phyloP scores from a whole-genome alignment of 1,140 invertebrate genomes.

The Pararge aegeria region DNA sequence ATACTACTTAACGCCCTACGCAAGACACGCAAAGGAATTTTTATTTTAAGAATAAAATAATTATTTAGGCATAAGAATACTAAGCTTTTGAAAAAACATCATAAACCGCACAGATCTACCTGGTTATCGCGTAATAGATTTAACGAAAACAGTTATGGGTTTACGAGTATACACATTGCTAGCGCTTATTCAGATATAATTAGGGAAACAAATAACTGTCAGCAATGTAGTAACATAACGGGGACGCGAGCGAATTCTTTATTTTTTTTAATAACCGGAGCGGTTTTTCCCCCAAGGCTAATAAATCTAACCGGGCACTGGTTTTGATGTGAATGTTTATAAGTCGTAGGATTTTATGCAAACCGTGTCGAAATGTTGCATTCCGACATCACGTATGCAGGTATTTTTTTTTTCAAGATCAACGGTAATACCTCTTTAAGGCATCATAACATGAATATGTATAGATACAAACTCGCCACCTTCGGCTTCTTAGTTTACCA shows the following conservation, averaged over 20 bases:
- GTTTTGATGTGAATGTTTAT: conserved; percentile 5
- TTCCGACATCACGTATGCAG: conserved; percentile 4
- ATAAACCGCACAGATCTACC: too few species aligned
- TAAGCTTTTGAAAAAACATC: too few species aligned
- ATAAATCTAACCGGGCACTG: neutral
- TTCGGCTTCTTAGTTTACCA: too few species aligned
- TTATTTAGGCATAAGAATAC: too few species aligned
- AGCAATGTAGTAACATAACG: neutral
- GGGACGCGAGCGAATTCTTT: neutral
- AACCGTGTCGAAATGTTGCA: conserved; percentile 7
- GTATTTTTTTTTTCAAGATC: conserved; percentile 6
- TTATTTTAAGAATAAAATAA: too few species aligned
- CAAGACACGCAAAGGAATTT: too few species aligned
- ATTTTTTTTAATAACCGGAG: neutral
- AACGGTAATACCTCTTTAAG: neutral
- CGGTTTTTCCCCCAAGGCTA: conserved; percentile 9
- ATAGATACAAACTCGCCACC: neutral
- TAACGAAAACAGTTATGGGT: too few species aligned
- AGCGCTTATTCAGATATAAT: too few species aligned
- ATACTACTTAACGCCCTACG: too few species aligned
- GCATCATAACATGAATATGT: neutral
- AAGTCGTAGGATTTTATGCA: conserved; percentile 16
- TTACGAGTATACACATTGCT: too few species aligned
- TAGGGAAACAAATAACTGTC: too few species aligned
- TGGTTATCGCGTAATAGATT: too few species aligned